phyloP scores from a whole-genome alignment of 2,888 invertebrate genomes.

The Leucophenga montana region DNA sequence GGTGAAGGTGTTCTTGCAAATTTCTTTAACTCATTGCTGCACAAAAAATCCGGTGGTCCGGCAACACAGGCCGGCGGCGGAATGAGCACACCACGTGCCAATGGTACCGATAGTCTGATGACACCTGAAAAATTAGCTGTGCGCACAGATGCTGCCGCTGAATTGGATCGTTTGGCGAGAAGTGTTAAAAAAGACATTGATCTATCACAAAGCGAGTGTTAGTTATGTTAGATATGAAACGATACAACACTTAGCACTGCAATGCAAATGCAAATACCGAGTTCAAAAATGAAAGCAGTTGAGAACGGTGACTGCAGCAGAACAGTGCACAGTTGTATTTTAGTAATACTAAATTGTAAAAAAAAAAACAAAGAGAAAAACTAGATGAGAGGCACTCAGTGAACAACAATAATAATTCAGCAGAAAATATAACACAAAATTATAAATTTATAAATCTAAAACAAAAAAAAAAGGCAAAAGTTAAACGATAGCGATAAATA shows the following conservation, averaged over 20 bases:
- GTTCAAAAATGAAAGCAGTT: neutral
- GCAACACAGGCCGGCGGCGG: constrained; percentile 63
- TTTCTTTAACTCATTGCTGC: constrained; percentile 97
- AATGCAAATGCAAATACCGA: neutral
- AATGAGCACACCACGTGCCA: constrained; percentile 68
- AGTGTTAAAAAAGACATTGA: constrained; percentile 74
- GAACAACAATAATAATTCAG: neutral
- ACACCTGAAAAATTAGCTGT: constrained; percentile 82
- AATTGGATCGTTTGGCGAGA: constrained; percentile 90
- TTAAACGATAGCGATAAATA: neutral
- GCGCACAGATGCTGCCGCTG: constrained; percentile 92
- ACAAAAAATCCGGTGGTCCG: constrained; percentile 90
- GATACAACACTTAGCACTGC: neutral
- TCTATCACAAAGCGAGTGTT: constrained; percentile 73
- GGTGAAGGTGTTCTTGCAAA: constrained; percentile 96
- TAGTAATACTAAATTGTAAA: constrained; percentile 1
- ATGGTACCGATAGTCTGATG: constrained; percentile 68
- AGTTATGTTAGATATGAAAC: constrained; percentile 40
- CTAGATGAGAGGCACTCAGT: neutral
- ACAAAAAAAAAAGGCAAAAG: neutral
- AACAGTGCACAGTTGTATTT: too few species aligned
- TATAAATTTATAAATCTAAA: neutral
- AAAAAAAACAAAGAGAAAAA: neutral
- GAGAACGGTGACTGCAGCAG: neutral
- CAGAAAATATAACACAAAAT: neutral